Evolutionary conservation across 2,113 vertebrate genomes (phyloP).

Genomic region (Axis porcinus): DNA sequence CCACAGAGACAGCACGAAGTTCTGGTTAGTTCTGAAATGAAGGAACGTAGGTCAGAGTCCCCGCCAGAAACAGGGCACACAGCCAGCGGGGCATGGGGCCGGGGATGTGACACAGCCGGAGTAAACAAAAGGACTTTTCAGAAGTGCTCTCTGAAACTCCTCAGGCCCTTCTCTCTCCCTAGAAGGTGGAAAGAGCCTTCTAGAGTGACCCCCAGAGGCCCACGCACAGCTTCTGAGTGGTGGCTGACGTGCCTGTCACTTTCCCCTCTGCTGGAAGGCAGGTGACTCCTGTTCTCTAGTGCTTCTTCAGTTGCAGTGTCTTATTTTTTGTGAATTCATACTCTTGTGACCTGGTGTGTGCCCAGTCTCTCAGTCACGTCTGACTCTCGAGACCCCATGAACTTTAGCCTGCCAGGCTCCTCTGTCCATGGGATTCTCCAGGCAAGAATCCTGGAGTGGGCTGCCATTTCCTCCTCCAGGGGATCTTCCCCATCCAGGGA

Average conservation of each 20-base stretch:
- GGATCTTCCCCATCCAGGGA: background rate
- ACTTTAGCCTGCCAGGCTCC: background rate
- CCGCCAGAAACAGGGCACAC: background rate
- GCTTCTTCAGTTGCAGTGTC: background rate
- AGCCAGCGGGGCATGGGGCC: too few species aligned
- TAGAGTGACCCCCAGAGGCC: accelerated
- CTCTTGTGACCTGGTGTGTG: background rate
- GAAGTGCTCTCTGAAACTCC: background rate
- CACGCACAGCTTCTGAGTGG: accelerated
- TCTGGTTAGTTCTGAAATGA: background rate
- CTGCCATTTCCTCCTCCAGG: background rate
- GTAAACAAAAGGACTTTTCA: background rate
- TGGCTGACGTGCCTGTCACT: accelerated
- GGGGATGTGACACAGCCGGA: background rate
- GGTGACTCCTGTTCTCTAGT: background rate
- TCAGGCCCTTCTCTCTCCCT: background rate
- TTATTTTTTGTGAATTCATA: background rate
- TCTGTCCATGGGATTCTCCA: background rate
- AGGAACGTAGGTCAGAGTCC: background rate
- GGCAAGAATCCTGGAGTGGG: background rate
- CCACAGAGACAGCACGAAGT: background rate
- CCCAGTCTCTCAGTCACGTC: accelerated
- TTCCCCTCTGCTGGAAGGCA: background rate
- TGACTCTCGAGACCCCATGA: background rate
- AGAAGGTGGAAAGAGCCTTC: background rate